Conservation (phyloP, 2,797 vertebrate genomes). For the Falco biarmicus region DNA sequence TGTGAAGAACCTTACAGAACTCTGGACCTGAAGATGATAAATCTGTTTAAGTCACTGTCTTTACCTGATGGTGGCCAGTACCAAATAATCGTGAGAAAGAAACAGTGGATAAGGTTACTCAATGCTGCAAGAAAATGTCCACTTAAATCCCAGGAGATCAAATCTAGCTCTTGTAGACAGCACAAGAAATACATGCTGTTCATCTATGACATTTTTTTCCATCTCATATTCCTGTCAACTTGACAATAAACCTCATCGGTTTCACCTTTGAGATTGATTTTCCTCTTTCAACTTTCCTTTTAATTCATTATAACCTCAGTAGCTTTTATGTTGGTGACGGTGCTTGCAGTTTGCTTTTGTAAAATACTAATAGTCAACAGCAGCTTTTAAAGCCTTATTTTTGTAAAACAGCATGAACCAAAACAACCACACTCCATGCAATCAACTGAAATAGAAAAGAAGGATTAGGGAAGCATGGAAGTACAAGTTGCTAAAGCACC, state of each 20-base stretch:
- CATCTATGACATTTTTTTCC: background rate
- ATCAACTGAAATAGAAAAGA: background rate
- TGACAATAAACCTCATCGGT: background rate
- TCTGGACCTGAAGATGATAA: background rate
- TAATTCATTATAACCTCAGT: background rate
- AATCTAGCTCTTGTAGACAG: background rate
- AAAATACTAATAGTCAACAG: background rate
- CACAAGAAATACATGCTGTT: background rate
- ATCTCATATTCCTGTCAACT: background rate
- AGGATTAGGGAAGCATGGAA: background rate
- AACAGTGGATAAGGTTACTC: background rate
- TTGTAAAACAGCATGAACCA: background rate
- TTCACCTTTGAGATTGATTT: background rate
- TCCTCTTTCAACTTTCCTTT: background rate
- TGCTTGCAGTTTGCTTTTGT: background rate
- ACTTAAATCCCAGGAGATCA: background rate
- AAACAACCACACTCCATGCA: background rate
- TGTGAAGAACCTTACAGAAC: background rate
- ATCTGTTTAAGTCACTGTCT: background rate
- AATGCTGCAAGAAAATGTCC: background rate
- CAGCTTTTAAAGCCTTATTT: slow-evolving; percentile 1
- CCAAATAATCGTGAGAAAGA: background rate
- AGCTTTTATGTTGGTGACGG: background rate
- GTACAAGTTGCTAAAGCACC: background rate
- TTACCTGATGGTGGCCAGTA: background rate